These are phyloP conservation scores for Leptopilina myrica DNA, from an alignment of 2,888 invertebrate genomes.

Conservation along the genomic window DNA sequence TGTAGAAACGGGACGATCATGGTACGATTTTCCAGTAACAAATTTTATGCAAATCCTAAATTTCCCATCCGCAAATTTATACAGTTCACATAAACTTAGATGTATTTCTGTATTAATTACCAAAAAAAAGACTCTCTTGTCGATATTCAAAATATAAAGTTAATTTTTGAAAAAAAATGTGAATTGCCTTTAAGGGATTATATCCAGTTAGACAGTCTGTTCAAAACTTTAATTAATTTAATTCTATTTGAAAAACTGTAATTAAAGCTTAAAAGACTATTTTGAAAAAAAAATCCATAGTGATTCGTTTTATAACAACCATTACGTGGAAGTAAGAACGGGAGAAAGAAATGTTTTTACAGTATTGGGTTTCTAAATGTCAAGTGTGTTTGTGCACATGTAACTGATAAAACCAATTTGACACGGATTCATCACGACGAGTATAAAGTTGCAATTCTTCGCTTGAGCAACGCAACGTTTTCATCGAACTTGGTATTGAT, in stretches of 20 bases:
- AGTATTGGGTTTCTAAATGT: slow-evolving; percentile 12
- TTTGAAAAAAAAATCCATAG: neutral
- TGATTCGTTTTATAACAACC: slow-evolving; percentile 20
- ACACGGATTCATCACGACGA: slow-evolving; percentile 33
- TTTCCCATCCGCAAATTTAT: slow-evolving; percentile 14
- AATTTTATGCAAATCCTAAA: slow-evolving; percentile 34
- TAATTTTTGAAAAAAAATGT: too few relatives aligned
- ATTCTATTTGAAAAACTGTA: too few relatives aligned
- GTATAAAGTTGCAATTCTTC: slow-evolving; percentile 29
- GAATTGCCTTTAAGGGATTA: too few relatives aligned
- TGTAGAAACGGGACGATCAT: slow-evolving; percentile 7
- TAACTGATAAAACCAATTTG: slow-evolving; percentile 39
- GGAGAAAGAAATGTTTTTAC: neutral
- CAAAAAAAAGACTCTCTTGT: neutral
- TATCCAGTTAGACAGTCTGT: too few relatives aligned
- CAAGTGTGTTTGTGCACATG: slow-evolving; percentile 16
- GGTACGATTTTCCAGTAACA: slow-evolving; percentile 16
- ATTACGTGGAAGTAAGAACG: neutral
- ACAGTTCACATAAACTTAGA: neutral
- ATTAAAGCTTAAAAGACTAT: slow-evolving; percentile 6
- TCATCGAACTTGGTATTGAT: neutral
- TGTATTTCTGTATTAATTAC: neutral
- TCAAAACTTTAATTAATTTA: too few relatives aligned
- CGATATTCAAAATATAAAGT: too few relatives aligned
- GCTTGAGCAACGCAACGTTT: slow-evolving; percentile 6